Evolutionary conservation across 2,888 invertebrate species (phyloP), one percentile per base, ranked within the genome.

Genomic region (Oscheius sp.): DNA sequence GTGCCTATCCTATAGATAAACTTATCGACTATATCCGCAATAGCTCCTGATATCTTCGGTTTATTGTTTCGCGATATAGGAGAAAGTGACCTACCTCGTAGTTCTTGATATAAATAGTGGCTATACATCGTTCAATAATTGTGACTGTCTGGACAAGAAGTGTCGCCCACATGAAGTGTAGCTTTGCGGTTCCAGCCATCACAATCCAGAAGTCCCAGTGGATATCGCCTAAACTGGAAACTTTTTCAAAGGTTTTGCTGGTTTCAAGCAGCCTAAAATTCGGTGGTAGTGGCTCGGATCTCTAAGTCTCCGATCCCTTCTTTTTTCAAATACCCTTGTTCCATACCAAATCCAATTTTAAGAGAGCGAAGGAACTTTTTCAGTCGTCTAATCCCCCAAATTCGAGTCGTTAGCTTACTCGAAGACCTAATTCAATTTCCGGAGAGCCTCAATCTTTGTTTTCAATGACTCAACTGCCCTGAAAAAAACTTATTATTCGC

Each of bases 131-230:
- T 42, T 73, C 73, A 21, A 73, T 50, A 32, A 73, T 62, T 21
- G 65, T 73, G 13, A 62, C 73, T 11, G 73, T 53, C 50, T 73
- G 55, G 10, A 73, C 63, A 9, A 73, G 50, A 21, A 73, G 48
- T 32, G 57, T 73, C 29, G 51, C 57, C 63, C 73, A 73, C 62
- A 73, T 55, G 63, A 55, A 73, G 53, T 73, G 63, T 10, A 73
- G n/a, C 55, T 73, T 73, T 13, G 62, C 57, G 13, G 51, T 51
- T 35, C 73, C 73, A 7, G 73, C 55, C 37, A 62, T 35, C 33
- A 65, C 35, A 2, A 73, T 50, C 62, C 73, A 73, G 35, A 73
- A 50, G 37, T 73, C 65, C n/a, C 50, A 21, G 7, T 13, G 7
- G n/a, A 63, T 32, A 37, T 37, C 21, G n/a, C 59, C 73, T 73